phyloP scores from a whole-genome alignment of 2,888 invertebrate species.

The Mongoloraphidia duomilia region DNA sequence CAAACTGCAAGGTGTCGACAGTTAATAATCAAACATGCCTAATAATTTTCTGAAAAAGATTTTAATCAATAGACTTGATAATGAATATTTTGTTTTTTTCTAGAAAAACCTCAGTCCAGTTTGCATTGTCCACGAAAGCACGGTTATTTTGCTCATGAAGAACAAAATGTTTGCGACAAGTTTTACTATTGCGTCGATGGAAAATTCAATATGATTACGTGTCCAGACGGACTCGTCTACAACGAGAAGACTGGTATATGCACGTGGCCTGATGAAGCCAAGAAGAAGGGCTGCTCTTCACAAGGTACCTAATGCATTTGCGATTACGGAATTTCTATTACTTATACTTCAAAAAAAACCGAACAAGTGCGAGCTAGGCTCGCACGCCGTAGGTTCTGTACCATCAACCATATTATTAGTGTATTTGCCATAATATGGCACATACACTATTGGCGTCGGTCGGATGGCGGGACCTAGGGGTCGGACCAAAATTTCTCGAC shows the following conservation, averaged over 20 bases:
- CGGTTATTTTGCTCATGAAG: constrained; percentile 78
- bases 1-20: too few species aligned
- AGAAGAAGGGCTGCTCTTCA: constrained; percentile 72
- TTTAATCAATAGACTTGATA: too few species aligned
- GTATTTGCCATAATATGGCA: too few species aligned
- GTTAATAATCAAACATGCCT: too few species aligned
- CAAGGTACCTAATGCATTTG: constrained; percentile 40
- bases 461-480: too few species aligned
- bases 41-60: too few species aligned
- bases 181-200: constrained; percentile 86
- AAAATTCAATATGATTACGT: constrained; percentile 77
- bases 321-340: background rate
- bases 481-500: too few species aligned
- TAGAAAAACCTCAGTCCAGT: constrained; percentile 59
- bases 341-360: too few species aligned
- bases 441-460: too few species aligned
- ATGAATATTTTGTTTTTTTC: constrained; percentile 9
- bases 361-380: too few species aligned
- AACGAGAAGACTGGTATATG: constrained; percentile 81
- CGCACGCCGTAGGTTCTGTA: too few species aligned
- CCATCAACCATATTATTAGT: too few species aligned
- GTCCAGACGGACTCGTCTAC: constrained; percentile 75
- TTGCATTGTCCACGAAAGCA: constrained; percentile 67
- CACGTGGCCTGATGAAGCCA: constrained; percentile 86
- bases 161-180: constrained; percentile 61